Evolutionary conservation across 2,113 vertebrate species (phyloP).

Genomic region (Typhlomys cinereus): DNA sequence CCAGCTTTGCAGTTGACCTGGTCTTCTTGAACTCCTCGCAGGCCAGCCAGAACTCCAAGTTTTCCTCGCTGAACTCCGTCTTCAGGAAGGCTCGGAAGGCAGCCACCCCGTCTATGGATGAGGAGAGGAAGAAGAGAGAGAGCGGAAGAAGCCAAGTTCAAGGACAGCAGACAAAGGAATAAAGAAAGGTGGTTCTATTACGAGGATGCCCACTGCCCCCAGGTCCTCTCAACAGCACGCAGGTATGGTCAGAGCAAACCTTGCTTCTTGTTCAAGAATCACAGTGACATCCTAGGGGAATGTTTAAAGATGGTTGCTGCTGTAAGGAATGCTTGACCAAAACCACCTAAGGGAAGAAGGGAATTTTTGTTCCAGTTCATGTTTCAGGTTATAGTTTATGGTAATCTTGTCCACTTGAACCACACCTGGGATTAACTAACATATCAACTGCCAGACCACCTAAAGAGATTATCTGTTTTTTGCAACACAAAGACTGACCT

Average conservation of each 20-base stretch:
- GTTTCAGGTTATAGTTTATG: too few relatives aligned
- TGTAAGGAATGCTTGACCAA: too few relatives aligned
- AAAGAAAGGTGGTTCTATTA: background rate
- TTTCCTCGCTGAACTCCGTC: slow-evolving; percentile 98
- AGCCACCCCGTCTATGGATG: slow-evolving; percentile 92
- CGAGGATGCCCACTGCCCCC: background rate
- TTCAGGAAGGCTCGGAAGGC: slow-evolving; percentile 95
- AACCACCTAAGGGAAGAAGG: too few relatives aligned
- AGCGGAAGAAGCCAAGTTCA: background rate
- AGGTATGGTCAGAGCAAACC: background rate
- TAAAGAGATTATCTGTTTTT: too few relatives aligned
- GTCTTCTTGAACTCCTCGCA: slow-evolving; percentile 96
- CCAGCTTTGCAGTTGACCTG: slow-evolving; percentile 88
- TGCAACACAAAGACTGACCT: too few relatives aligned
- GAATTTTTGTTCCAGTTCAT: too few relatives aligned
- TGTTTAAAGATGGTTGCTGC: too few relatives aligned
- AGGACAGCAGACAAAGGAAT: rapidly evolving
- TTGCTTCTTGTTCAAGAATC: background rate
- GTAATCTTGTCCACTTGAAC: too few relatives aligned
- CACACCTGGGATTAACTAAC: too few relatives aligned
- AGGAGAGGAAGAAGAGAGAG: slow-evolving; percentile 23
- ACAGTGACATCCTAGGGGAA: background rate
- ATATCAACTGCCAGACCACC: too few relatives aligned
- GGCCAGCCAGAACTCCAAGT: slow-evolving; percentile 97
- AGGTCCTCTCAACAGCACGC: background rate